These are phyloP conservation scores for Zosterops japonicus DNA, from an alignment of 2,113 vertebrate species.

Conservation along the genomic window DNA sequence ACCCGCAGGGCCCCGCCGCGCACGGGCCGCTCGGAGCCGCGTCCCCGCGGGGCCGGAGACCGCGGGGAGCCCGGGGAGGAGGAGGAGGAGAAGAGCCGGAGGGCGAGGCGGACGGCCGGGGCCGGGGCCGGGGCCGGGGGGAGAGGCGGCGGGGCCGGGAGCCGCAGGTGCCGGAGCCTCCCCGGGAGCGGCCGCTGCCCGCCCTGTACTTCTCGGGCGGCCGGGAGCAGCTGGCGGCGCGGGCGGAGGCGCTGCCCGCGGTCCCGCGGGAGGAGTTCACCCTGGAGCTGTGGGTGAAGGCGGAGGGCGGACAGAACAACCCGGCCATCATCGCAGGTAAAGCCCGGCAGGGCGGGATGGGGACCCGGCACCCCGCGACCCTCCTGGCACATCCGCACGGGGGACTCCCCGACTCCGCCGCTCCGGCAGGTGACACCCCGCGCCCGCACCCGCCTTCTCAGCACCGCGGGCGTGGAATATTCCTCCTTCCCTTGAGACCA, in stretches of 20 bases:
- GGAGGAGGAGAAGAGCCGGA: too few species aligned
- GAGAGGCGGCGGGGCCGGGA: not conserved
- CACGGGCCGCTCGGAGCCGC: not conserved
- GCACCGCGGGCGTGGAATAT: too few species aligned
- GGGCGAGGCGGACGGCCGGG: not conserved
- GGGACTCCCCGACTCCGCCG: too few species aligned
- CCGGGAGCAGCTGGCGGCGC: constrained; percentile 81
- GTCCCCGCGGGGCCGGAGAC: not conserved
- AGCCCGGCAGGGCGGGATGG: not conserved
- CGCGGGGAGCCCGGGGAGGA: not conserved
- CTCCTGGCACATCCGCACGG: too few species aligned
- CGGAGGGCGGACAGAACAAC: constrained; percentile 91
- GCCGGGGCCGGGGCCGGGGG: not conserved
- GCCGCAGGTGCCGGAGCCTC: not conserved
- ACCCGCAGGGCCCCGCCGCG: constrained; percentile 29
- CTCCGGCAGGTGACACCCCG: too few species aligned
- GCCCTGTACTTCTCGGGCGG: constrained; percentile 86
- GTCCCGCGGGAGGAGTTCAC: constrained; percentile 85
- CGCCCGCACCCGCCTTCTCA: too few species aligned
- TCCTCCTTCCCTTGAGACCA: too few species aligned
- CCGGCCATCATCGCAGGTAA: constrained; percentile 92
- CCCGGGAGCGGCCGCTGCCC: constrained; percentile 73
- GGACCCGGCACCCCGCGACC: not conserved
- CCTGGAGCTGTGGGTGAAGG: constrained; percentile 89
- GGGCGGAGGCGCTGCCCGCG: constrained; percentile 72